Base-by-base conservation (phyloP, 2,797 vertebrate genomes). In the Pagetopsis macropterus region DNA sequence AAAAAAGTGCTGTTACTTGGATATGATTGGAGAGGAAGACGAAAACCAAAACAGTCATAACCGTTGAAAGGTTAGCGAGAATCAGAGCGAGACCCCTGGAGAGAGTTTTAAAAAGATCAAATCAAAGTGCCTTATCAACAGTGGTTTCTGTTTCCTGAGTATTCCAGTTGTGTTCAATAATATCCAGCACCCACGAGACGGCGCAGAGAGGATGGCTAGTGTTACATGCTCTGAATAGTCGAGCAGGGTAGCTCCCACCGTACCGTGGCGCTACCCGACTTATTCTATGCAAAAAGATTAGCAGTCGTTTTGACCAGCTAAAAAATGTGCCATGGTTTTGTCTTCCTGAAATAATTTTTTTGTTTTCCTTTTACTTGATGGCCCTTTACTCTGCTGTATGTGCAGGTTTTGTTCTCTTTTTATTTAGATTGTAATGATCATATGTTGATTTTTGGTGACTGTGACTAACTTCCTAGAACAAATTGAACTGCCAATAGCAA, bases 221-320 rank as follows among this genome's bases (percentile, higher is more conserved):
- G 84, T 88, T 84, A 73, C 78, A 62, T 31, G 82, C 85, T 88
- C 89, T 77, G 75, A 75, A 55, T 76, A 81, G 87, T 83, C 16
- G 84, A 89, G 88, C 90, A 81, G 84, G 84, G 87, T 82, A 76
- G 90, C 90, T 77, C 79, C 77, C 82, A 70, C 79, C 50, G 0
- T 55, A 70, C 45, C 67, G 87, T 80, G 89, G 90, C 51, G 91
- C 85, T 90, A 85, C 91, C 89, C 49, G 70, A 88, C 93, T 93
- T 94, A 94, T 89, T 95, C 95, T 96, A 96, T 96, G 95, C 95
- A 96, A 96, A 93, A 90, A 90, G 91, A 94, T 93, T 93, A 95
- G 93, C 94, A 92, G 93, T 94, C 93, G 81, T 91, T 91, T 79
- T 82, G 93, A 95, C 94, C 93, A 95, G 94, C 94, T 95, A 93